Percentiles rank a stretch among this genome's conserved stretches.
Conservation (phyloP, 2,797 vertebrate genomes). For the Muraenolepis orangiensis region DNA sequence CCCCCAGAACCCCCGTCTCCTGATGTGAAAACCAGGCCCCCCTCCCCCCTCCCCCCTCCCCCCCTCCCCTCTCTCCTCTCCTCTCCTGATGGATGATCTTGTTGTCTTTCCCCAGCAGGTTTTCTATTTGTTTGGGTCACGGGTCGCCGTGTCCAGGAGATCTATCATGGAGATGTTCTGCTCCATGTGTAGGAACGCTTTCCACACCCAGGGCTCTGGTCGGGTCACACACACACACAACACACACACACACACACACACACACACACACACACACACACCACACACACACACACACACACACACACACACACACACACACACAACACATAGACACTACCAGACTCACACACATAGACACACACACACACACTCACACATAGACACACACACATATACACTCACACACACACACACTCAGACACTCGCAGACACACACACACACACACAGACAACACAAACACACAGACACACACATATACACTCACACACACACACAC, state of each 20-base stretch:
- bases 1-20: constrained; percentile 45
- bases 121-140: constrained; percentile 99
- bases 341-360: no score
- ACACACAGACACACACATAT: no score
- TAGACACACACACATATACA: no score
- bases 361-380: no score
- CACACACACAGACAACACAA: no score
- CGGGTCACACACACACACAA: neutral
- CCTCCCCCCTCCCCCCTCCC: constrained; percentile 53
- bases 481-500: no score
- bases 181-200: constrained; percentile 49
- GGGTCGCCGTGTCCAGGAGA: no score
- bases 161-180: constrained; percentile 78
- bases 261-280: constrained; percentile 22
- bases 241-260: neutral
- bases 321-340: no score
- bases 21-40: constrained; percentile 96
- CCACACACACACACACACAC: no score
- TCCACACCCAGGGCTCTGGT: neutral
- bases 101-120: constrained; percentile 99
- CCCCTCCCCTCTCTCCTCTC: constrained; percentile 58
- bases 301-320: constrained; percentile 16
- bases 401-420: no score
- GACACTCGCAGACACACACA: no score
- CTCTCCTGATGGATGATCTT: constrained; percentile 76